Evolutionary conservation across 2,888 invertebrate genomes (phyloP).

Genomic region (Gastrophysa polygoni): DNA sequence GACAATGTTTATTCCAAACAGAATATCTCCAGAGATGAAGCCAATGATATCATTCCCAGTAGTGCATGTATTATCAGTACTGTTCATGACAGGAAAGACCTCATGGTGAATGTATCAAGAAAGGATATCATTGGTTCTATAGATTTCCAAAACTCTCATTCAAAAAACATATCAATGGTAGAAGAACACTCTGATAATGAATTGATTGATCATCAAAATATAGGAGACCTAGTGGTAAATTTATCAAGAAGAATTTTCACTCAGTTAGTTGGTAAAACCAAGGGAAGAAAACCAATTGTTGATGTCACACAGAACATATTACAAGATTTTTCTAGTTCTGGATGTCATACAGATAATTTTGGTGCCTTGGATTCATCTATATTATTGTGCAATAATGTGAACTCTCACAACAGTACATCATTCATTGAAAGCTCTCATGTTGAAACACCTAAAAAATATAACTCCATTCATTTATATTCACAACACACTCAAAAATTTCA

Average conservation of each 20-base stretch:
- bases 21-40: not conserved
- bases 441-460: not conserved
- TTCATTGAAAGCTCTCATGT: conserved; percentile 1
- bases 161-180: not conserved
- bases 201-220: not conserved
- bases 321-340: conserved; percentile 5
- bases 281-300: not conserved
- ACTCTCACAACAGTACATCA: not conserved
- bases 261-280: not conserved
- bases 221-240: not conserved
- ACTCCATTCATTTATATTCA: not conserved
- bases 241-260: not conserved
- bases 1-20: conserved; percentile 11
- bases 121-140: not conserved
- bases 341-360: not conserved
- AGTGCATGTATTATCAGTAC: not conserved
- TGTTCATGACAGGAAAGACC: conserved; percentile 1
- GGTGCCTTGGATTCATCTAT: not conserved
- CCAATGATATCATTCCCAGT: not conserved
- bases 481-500: not conserved
- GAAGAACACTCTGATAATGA: not conserved
- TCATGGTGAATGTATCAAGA: conserved; percentile 10
- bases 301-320: not conserved
- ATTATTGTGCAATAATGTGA: not conserved
- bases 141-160: conserved; percentile 9